phyloP scores from a whole-genome alignment of 92 coral and sea anemone genomes.

The Meandrina meandrites region DNA sequence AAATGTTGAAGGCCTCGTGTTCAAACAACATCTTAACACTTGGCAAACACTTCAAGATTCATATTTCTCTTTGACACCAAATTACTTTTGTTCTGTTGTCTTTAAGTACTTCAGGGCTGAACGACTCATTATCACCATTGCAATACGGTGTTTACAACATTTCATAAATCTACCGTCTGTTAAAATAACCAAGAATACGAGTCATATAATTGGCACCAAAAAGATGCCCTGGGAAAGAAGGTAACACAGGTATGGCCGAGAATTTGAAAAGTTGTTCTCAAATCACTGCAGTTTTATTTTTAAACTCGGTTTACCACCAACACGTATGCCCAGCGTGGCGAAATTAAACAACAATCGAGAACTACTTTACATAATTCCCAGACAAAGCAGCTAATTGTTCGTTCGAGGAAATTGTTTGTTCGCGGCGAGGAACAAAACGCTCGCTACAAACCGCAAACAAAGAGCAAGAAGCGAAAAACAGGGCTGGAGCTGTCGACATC shows the following conservation, averaged over 20 bases:
- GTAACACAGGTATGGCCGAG: background rate
- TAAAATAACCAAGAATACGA: background rate
- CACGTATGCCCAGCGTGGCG: background rate
- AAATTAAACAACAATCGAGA: background rate
- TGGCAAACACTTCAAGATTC: background rate
- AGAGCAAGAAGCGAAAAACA: slow-evolving; percentile 4
- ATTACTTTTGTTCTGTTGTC: background rate
- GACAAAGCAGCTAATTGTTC: slow-evolving; percentile 21
- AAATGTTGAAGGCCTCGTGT: background rate
- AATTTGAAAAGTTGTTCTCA: background rate
- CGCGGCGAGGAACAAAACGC: background rate
- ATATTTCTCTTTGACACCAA: background rate
- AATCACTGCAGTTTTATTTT: background rate
- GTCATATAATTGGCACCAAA: background rate
- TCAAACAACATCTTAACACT: background rate
- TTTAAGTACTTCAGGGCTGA: background rate
- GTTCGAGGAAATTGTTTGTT: slow-evolving; percentile 1
- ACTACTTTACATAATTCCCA: slow-evolving; percentile 27
- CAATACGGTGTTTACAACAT: background rate
- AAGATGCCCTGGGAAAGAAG: no score
- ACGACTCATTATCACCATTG: background rate
- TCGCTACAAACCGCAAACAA: slow-evolving; percentile 30
- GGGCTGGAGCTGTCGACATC: background rate
- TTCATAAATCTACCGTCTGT: background rate
- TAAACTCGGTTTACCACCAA: background rate